Evolutionary conservation across 2,113 vertebrate genomes (phyloP).

Genomic region (Pionites leucogaster): DNA sequence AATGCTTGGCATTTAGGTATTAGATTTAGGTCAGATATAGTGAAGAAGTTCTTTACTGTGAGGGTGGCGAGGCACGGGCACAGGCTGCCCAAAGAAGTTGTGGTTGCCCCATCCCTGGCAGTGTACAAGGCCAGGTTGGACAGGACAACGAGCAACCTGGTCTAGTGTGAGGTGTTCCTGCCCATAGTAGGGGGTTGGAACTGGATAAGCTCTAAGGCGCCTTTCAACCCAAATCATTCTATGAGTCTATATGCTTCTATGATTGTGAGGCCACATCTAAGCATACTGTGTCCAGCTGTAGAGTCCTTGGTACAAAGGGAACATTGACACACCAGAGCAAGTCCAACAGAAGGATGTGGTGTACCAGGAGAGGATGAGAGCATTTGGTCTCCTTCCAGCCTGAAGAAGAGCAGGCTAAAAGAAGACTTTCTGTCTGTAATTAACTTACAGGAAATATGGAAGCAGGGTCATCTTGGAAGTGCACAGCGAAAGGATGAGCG

Average conservation of each 20-base stretch:
- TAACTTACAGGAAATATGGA: background rate
- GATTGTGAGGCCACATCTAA: background rate
- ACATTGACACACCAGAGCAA: background rate
- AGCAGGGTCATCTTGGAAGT: background rate
- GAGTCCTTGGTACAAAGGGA: background rate
- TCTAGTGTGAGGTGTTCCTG: background rate
- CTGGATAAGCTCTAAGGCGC: background rate
- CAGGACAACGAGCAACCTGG: background rate
- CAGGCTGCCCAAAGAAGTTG: background rate
- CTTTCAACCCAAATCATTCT: background rate
- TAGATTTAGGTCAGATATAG: background rate
- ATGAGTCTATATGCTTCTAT: background rate
- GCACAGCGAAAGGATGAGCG: background rate
- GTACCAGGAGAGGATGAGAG: background rate
- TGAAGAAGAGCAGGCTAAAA: background rate
- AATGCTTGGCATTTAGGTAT: background rate
- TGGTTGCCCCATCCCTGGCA: background rate
- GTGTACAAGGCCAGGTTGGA: background rate
- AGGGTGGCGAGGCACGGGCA: background rate
- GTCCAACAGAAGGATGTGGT: background rate
- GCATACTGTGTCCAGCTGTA: accelerated
- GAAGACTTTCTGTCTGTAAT: background rate
- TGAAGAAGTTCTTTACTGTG: background rate
- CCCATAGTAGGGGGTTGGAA: background rate
- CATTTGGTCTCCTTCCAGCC: background rate